Percentiles rank a stretch among this genome's conserved stretches.
Conservation (phyloP, 2,888 invertebrate species). For the Tyria jacobaeae region DNA sequence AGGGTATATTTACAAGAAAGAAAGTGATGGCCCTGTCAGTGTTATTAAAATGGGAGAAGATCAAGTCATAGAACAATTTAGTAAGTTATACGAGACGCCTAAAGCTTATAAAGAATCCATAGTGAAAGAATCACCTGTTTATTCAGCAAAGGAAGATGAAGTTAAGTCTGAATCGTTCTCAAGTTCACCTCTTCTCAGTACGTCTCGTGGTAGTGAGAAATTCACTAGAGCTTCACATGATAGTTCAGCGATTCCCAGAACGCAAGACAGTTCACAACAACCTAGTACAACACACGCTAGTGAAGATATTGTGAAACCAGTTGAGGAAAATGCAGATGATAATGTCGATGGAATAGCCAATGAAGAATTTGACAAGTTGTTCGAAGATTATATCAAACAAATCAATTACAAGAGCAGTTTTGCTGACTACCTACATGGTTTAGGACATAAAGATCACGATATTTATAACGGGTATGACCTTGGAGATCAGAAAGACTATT, state of each 20-base stretch:
- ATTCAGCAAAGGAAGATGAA: slow-evolving; percentile 64
- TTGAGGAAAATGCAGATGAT: slow-evolving; percentile 67
- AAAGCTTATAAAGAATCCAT: slow-evolving; percentile 69
- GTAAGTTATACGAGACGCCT: slow-evolving; percentile 72
- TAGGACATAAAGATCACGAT: slow-evolving; percentile 66
- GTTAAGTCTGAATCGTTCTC: slow-evolving; percentile 51
- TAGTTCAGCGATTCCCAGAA: not conserved
- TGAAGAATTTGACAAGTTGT: slow-evolving; percentile 71
- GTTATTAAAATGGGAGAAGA: slow-evolving; percentile 80
- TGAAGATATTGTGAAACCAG: slow-evolving; percentile 70
- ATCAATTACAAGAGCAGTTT: slow-evolving; percentile 69
- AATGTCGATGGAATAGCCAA: slow-evolving; percentile 67
- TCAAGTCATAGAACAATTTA: slow-evolving; percentile 77
- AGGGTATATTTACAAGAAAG: slow-evolving; percentile 86
- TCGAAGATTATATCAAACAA: slow-evolving; percentile 66
- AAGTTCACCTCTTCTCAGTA: not conserved
- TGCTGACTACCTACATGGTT: slow-evolving; percentile 69
- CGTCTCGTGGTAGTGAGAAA: not conserved
- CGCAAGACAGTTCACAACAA: slow-evolving; percentile 7
- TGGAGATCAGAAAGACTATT: slow-evolving; percentile 77
- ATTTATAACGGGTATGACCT: slow-evolving; percentile 64
- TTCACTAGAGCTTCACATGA: not conserved
- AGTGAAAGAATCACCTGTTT: slow-evolving; percentile 59
- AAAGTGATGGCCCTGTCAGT: slow-evolving; percentile 78
- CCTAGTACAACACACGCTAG: slow-evolving; percentile 56